Evolutionary conservation across 2,797 vertebrate genomes (phyloP).

Genomic region (Trachops cirrhosus): DNA sequence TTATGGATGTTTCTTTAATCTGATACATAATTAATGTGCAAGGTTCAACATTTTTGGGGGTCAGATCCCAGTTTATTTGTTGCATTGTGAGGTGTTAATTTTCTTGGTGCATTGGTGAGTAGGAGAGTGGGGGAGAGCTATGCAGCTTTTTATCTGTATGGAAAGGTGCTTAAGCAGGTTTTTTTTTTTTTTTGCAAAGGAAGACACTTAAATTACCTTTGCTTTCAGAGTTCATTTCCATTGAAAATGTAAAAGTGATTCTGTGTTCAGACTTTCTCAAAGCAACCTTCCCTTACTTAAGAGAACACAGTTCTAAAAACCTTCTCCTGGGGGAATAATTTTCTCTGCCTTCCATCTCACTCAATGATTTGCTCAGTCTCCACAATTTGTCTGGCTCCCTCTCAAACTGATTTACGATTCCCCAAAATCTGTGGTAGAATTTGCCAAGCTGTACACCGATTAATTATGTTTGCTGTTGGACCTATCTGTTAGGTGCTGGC

Average conservation of each 20-base stretch:
- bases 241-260: conserved; percentile 5
- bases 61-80: conserved; percentile 50
- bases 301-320: background rate
- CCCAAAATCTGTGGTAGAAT: conserved; percentile 40
- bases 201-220: conserved; percentile 20
- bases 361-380: background rate
- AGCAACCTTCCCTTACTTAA: background rate
- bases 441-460: conserved; percentile 49
- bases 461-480: conserved; percentile 41
- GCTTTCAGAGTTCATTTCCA: conserved; percentile 27
- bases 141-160: background rate
- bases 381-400: conserved; percentile 44
- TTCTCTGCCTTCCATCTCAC: background rate
- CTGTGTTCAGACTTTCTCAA: background rate
- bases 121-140: background rate
- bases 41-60: conserved; percentile 65
- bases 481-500: background rate
- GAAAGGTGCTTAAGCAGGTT: background rate
- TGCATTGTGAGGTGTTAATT: conserved; percentile 49
- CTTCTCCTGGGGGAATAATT: conserved; percentile 23
- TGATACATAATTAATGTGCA: conserved; percentile 75
- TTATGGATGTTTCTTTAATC: conserved; percentile 75
- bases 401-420: conserved; percentile 61
- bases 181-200: background rate
- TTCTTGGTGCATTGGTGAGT: background rate